These are phyloP conservation scores for Spea multiplicata DNA, from an alignment of 2,113 vertebrate species.

Conservation along the genomic window DNA sequence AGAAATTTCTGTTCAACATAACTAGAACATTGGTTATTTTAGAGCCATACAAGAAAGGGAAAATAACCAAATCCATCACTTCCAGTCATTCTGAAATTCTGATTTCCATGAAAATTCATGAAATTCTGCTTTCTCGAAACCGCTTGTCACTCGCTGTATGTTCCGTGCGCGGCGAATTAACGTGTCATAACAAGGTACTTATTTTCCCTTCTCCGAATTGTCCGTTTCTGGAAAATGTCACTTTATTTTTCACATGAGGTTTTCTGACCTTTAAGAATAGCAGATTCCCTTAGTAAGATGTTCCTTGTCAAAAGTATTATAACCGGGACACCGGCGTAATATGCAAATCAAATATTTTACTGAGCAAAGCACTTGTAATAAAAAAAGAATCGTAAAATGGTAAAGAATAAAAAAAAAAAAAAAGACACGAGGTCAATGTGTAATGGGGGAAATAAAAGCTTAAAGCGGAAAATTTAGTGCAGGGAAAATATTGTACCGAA, in stretches of 20 bases:
- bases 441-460: background rate
- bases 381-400: background rate
- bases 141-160: background rate
- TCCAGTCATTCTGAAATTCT: too few species aligned
- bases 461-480: background rate
- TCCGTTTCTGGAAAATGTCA: conserved; percentile 23
- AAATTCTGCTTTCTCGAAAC: too few species aligned
- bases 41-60: too few species aligned
- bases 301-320: conserved; percentile 18
- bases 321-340: conserved; percentile 15
- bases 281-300: conserved; percentile 28
- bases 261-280: conserved; percentile 23
- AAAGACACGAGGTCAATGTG: background rate
- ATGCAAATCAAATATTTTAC: conserved; percentile 38
- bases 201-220: background rate
- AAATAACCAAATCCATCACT: too few species aligned
- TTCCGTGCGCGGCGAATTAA: conserved; percentile 8
- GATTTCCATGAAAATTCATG: too few species aligned
- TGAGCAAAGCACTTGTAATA: conserved; percentile 10
- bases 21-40: too few species aligned
- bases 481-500: too few species aligned
- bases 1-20: too few species aligned
- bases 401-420: background rate
- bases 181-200: background rate
- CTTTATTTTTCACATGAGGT: conserved; percentile 6